Base-by-base conservation (phyloP, 92 coral and sea anemone genomes). In the Scolanthus callimorphus region DNA sequence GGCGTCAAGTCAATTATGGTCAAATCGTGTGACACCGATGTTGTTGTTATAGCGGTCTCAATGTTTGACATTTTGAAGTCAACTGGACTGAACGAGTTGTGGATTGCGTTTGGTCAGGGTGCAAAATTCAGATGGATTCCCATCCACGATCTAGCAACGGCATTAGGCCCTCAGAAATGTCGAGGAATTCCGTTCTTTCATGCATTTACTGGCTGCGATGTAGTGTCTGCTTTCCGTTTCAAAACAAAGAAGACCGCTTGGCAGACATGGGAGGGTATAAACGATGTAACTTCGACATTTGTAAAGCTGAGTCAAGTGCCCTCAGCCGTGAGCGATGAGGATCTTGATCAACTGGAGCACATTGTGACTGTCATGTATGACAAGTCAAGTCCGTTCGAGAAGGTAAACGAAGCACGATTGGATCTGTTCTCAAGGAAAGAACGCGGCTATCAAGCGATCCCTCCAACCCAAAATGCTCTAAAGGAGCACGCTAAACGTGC, bases 171-270 rank as follows among this genome's bases (percentile, higher is more conserved):
- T 19, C 17, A 69, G 1, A 31, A 1, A 10, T 22, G 48, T 17
- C 55, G 3, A n/a, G 68, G 43, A 17, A 59, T 69, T 0, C 68
- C 77, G 3, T 48, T 21, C 19, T 70, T 70, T 39, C 68, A 70
- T 34, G 68, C 77, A 0, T 70, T 70, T 50, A 70, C 77, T 2
- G 77, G 77, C 10, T 70, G 77, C 31, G 68, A 70, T 23, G 58
- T 68, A 2, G 60, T 59, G 19, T 70, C 77, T 17, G 45, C 31
- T 23, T 70, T 70, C 24, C 47, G n/a, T 19, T 25, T 49, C 27
- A 34, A 15, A 34, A 34, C 8, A 6, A 58, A 47, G 57, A 58
- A 45, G n/a, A 56, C 67, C 13, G 76, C 24, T 2, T 31, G 24
- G 3, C 30, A 69, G 11, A 46, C 46, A 2, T 57, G 76, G 67